A percentile compares a stretch with the other conserved stretches of the same genome.
These are phyloP conservation scores for Tamandua tetradactyla DNA, from an alignment of 2,797 vertebrate genomes.

Conservation along the genomic window DNA sequence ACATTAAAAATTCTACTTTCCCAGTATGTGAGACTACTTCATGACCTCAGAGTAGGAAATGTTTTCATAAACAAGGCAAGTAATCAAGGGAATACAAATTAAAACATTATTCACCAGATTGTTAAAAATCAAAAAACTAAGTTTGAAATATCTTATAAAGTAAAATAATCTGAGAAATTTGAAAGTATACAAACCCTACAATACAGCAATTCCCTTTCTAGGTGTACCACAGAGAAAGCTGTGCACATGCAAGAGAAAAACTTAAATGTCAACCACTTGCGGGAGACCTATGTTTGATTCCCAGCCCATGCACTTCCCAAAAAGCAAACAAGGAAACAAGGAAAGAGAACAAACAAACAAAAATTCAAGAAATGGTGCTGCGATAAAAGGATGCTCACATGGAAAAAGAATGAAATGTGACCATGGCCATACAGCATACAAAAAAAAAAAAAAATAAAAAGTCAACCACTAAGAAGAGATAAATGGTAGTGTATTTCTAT, in stretches of 20 bases:
- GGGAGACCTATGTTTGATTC: no score
- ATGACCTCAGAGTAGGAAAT: not conserved
- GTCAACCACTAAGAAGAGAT: not conserved
- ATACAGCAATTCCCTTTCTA: not conserved
- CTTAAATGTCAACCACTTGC: not conserved
- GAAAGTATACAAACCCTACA: not conserved
- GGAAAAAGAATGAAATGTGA: no score
- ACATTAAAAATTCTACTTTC: not conserved
- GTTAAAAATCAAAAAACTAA: constrained; percentile 5
- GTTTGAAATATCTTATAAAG: not conserved
- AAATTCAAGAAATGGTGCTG: no score
- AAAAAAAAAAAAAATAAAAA: constrained; percentile 33
- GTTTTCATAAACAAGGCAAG: not conserved
- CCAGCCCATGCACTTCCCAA: no score
- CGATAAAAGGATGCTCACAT: no score
- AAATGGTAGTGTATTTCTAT: not conserved
- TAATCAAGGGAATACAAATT: not conserved
- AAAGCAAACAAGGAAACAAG: no score
- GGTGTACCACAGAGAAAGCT: not conserved
- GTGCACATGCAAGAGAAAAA: not conserved
- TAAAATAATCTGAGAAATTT: not conserved
- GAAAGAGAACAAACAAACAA: no score
- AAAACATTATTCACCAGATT: constrained; percentile 24
- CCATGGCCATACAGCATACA: no score
- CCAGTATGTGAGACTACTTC: not conserved